phyloP scores from a whole-genome alignment of 2,797 vertebrate species.

The Simalia tracyae region DNA sequence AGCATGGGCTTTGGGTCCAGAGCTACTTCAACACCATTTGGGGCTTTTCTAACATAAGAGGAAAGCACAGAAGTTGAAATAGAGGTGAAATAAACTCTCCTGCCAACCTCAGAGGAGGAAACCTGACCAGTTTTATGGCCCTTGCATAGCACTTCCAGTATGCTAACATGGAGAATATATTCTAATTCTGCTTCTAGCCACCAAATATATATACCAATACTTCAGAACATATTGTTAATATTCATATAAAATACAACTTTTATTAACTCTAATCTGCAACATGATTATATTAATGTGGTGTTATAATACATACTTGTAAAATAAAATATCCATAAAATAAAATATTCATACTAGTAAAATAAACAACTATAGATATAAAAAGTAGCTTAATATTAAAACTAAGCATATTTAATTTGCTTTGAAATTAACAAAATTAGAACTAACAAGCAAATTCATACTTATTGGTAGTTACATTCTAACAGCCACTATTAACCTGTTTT shows the following conservation, averaged over 20 bases:
- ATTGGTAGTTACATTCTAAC: background rate
- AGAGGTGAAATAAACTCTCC: background rate
- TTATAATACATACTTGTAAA: background rate
- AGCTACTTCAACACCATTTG: background rate
- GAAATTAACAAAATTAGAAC: background rate
- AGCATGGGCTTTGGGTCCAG: background rate
- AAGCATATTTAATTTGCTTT: background rate
- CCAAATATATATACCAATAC: background rate
- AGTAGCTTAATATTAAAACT: background rate
- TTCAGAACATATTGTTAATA: background rate
- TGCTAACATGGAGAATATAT: background rate
- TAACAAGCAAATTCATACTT: background rate
- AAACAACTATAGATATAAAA: background rate
- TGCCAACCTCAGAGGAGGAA: background rate
- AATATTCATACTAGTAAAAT: background rate
- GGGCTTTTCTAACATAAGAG: background rate
- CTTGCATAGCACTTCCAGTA: background rate
- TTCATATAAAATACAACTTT: background rate
- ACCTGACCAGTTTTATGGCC: background rate
- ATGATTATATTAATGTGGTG: background rate
- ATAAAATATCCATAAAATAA: background rate
- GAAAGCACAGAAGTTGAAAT: background rate
- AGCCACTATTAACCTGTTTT: fast-evolving
- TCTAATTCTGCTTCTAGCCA: background rate
- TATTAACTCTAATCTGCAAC: background rate